Conservation (phyloP, 2,797 vertebrate genomes). For the Poeciliopsis paucimaculata region DNA sequence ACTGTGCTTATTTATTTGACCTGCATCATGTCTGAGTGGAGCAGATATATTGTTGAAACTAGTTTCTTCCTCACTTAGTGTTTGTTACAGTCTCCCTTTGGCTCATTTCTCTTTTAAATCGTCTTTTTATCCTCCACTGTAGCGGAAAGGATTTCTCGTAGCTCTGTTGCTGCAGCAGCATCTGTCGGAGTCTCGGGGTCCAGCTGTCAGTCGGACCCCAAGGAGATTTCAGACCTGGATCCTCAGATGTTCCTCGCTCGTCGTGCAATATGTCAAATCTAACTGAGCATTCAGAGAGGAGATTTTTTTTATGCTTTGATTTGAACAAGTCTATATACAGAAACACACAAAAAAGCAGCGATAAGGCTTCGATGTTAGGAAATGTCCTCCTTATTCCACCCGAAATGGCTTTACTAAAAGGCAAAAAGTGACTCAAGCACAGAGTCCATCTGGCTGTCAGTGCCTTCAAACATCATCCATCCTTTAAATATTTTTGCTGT, state of each 20-base stretch:
- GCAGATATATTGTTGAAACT: constrained; percentile 25
- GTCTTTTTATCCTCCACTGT: constrained; percentile 22
- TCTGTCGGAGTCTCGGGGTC: constrained; percentile 44
- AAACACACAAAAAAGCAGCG: constrained; percentile 11
- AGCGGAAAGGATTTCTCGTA: constrained; percentile 29
- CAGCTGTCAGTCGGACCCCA: constrained; percentile 58
- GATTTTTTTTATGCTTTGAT: constrained; percentile 23
- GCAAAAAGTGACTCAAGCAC: constrained; percentile 28
- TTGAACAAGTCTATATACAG: constrained; percentile 24
- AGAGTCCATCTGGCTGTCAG: constrained; percentile 19
- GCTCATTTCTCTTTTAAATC: constrained; percentile 36
- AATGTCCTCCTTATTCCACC: constrained; percentile 25
- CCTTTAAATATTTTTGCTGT: constrained; percentile 46
- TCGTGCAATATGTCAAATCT: constrained; percentile 16
- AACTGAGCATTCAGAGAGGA: constrained; percentile 37
- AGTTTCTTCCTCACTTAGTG: constrained; percentile 26
- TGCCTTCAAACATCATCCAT: constrained; percentile 36
- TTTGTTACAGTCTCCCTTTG: neutral
- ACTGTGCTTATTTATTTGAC: neutral
- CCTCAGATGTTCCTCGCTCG: constrained; percentile 30
- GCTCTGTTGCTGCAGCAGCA: constrained; percentile 39
- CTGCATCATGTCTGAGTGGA: constrained; percentile 15
- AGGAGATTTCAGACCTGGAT: constrained; percentile 43
- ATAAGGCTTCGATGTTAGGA: constrained; percentile 14
- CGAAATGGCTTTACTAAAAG: constrained; percentile 28